These are phyloP conservation scores for Drosophila ananassae DNA, from an alignment of 1,140 invertebrate species.

Conservation along the genomic window DNA sequence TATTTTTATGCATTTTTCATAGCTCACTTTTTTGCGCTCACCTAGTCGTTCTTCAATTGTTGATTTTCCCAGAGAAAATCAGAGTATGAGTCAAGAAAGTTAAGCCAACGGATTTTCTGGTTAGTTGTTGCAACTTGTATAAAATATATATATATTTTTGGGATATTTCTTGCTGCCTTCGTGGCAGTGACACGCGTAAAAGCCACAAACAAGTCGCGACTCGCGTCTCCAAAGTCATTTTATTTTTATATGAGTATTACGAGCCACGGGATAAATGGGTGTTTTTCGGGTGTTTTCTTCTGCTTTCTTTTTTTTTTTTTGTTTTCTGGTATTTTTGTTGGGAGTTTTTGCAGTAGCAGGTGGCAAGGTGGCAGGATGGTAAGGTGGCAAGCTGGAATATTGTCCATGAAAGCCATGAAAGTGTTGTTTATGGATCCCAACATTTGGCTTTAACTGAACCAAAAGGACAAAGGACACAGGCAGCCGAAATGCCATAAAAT, in stretches of 20 bases:
- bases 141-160: background rate
- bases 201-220: constrained; percentile 71
- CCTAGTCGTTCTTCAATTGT: background rate
- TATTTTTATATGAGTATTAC: constrained; percentile 33
- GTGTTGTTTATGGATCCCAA: constrained; percentile 61
- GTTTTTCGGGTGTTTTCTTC: constrained; percentile 25
- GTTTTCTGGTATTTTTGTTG: background rate
- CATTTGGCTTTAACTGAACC: constrained; percentile 2
- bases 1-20: background rate
- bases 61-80: background rate
- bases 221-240: constrained; percentile 42
- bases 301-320: background rate
- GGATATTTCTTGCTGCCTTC: constrained; percentile 12
- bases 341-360: background rate
- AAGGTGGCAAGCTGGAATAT: constrained; percentile 15
- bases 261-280: constrained; percentile 16
- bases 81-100: background rate
- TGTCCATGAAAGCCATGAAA: constrained; percentile 56
- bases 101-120: constrained; percentile 8
- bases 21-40: background rate
- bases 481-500: constrained; percentile 24
- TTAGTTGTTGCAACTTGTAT: constrained; percentile 10
- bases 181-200: constrained; percentile 46
- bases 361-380: constrained; percentile 3
- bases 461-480: constrained; percentile 22